Evolutionary conservation across 2,113 vertebrate genomes (phyloP).

Genomic region (Vombatus ursinus): DNA sequence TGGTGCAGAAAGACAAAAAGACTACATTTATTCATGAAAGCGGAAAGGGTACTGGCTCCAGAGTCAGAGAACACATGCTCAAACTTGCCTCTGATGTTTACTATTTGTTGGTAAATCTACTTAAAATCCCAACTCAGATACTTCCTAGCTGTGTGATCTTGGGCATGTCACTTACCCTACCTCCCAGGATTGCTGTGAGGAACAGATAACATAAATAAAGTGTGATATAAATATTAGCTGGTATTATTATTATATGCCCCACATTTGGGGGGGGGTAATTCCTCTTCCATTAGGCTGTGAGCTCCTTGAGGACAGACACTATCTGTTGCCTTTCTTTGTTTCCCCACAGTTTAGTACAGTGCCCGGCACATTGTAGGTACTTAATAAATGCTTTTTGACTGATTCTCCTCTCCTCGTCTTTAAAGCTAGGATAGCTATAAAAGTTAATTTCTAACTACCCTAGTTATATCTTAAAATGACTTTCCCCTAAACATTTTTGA

Average conservation of each 20-base stretch:
- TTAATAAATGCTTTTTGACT: neutral
- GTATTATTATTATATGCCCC: neutral
- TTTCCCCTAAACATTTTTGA: neutral
- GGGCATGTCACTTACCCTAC: neutral
- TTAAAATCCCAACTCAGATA: neutral
- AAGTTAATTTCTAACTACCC: neutral
- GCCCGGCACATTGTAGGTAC: neutral
- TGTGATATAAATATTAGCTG: too few species aligned
- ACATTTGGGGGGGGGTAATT: rapidly evolving
- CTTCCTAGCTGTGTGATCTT: neutral
- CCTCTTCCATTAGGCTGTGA: neutral
- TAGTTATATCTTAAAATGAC: neutral
- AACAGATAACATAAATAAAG: too few species aligned
- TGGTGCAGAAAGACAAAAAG: too few species aligned
- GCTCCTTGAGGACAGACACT: neutral
- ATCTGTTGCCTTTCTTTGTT: neutral
- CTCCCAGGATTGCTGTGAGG: too few species aligned
- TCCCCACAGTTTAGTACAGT: neutral
- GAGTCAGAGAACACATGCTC: too few species aligned
- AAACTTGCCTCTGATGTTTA: too few species aligned
- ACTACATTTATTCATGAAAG: too few species aligned
- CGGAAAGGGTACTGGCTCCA: too few species aligned
- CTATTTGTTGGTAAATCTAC: too few species aligned
- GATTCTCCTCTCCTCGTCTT: neutral
- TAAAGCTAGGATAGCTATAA: neutral